A percentile compares a stretch with the other conserved stretches of the same genome.
Evolutionary conservation across 2,888 invertebrate species (phyloP).

Genomic region (Hyles lineata): DNA sequence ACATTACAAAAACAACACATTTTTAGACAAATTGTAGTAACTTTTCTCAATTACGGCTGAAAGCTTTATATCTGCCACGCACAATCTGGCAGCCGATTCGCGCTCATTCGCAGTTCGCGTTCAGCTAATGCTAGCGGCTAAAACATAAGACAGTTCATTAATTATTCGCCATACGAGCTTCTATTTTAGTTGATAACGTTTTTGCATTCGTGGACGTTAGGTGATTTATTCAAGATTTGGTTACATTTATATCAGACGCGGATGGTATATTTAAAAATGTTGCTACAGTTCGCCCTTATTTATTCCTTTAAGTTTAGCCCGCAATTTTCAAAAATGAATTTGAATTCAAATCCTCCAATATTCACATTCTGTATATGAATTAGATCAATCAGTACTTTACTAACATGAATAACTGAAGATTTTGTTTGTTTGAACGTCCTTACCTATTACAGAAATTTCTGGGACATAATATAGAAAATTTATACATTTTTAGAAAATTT

Average conservation of each 20-base stretch:
- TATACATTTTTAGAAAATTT: too few species aligned
- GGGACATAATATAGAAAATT: too few species aligned
- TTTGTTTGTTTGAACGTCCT: too few species aligned
- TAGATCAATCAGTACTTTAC: too few species aligned
- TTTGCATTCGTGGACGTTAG: background rate
- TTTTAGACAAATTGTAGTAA: background rate
- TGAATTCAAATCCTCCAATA: too few species aligned
- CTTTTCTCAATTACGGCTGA: background rate
- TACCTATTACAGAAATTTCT: too few species aligned
- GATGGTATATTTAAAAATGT: background rate
- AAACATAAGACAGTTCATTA: constrained; percentile 3
- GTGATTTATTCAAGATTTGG: background rate
- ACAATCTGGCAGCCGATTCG: constrained; percentile 13
- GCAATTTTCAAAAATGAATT: too few species aligned
- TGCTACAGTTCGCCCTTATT: too few species aligned
- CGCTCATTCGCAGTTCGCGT: background rate
- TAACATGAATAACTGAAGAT: too few species aligned
- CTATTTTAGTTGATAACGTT: constrained; percentile 1
- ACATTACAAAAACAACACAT: constrained; percentile 25
- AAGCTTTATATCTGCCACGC: background rate
- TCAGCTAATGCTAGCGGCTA: background rate
- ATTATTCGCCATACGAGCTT: constrained; percentile 2
- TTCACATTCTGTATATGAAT: too few species aligned
- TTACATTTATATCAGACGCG: background rate
- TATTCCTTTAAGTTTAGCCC: too few species aligned